phyloP scores from a whole-genome alignment of 2,888 invertebrate species.

The Stomorhina lunata region DNA sequence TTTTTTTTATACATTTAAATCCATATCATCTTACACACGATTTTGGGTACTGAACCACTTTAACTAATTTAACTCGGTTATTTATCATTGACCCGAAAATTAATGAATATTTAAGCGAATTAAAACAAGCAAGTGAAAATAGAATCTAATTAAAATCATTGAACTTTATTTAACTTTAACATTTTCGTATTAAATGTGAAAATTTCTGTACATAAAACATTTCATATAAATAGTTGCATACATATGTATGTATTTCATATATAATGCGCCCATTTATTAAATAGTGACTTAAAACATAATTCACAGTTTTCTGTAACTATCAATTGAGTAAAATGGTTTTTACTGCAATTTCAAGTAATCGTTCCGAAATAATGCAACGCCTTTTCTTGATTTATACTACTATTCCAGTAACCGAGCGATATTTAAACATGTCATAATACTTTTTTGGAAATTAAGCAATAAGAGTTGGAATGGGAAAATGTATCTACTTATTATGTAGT shows the following conservation, averaged over 20 bases:
- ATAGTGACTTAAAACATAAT: too few species aligned
- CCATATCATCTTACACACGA: not conserved
- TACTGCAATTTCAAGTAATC: too few species aligned
- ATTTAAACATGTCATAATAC: not conserved
- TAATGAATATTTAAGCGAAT: not conserved
- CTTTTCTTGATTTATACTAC: too few species aligned
- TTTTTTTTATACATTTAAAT: too few species aligned
- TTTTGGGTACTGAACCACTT: not conserved
- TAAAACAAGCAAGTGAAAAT: not conserved
- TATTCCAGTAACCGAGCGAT: too few species aligned
- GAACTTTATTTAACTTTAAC: slow-evolving; percentile 31
- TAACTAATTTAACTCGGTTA: not conserved
- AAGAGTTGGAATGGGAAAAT: not conserved
- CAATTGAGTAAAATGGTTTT: too few species aligned
- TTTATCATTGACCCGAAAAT: not conserved
- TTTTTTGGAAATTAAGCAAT: not conserved
- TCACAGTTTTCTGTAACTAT: too few species aligned
- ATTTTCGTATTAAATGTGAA: not conserved
- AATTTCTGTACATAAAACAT: not conserved
- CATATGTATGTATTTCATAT: too few species aligned
- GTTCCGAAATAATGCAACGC: too few species aligned
- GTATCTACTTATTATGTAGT: too few species aligned
- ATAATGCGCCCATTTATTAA: too few species aligned
- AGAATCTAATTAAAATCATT: slow-evolving; percentile 38
- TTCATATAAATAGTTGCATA: too few species aligned